A percentile compares a stretch with the other conserved stretches of the same genome.
Conservation (phyloP, 2,888 invertebrate species). For the Phytoseiulus persimilis region DNA sequence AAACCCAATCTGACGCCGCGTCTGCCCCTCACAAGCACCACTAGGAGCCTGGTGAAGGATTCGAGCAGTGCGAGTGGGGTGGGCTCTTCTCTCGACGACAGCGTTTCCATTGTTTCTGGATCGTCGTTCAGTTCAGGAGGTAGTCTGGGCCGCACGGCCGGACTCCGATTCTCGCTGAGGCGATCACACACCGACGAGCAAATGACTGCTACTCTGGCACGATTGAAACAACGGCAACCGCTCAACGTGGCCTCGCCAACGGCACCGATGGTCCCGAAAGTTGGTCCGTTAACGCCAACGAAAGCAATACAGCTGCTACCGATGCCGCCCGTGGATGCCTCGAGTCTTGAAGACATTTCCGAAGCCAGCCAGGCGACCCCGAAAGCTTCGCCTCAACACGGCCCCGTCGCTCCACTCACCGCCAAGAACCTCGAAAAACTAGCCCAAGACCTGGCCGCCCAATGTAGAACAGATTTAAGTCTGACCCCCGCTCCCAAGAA, state of each 20-base stretch:
- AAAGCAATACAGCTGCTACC: slow-evolving; percentile 41
- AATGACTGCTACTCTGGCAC: slow-evolving; percentile 40
- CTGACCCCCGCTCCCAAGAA: slow-evolving; percentile 16
- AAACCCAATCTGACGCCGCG: slow-evolving; percentile 72
- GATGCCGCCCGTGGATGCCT: slow-evolving; percentile 34
- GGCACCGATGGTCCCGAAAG: slow-evolving; percentile 45
- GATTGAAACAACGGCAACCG: slow-evolving; percentile 18
- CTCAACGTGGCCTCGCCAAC: slow-evolving; percentile 41
- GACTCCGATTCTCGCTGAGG: slow-evolving; percentile 43
- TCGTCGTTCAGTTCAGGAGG: slow-evolving; percentile 42
- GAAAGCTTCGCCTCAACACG: slow-evolving; percentile 14
- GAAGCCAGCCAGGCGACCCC: slow-evolving; percentile 36
- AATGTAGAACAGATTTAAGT: slow-evolving; percentile 27
- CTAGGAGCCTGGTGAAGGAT: slow-evolving; percentile 77
- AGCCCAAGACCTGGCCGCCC: slow-evolving; percentile 34
- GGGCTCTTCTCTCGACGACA: slow-evolving; percentile 40
- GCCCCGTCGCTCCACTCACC: slow-evolving; percentile 23
- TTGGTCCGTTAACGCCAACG: slow-evolving; percentile 44
- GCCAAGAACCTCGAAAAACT: slow-evolving; percentile 34
- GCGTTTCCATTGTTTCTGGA: slow-evolving; percentile 36
- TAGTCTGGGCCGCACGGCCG: slow-evolving; percentile 42
- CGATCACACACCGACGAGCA: slow-evolving; percentile 45
- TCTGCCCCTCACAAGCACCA: slow-evolving; percentile 79
- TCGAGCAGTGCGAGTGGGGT: slow-evolving; percentile 56
- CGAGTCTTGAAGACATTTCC: slow-evolving; percentile 37